phyloP scores from a whole-genome alignment of 2,888 invertebrate genomes.

The Pemphredon lugubris region DNA sequence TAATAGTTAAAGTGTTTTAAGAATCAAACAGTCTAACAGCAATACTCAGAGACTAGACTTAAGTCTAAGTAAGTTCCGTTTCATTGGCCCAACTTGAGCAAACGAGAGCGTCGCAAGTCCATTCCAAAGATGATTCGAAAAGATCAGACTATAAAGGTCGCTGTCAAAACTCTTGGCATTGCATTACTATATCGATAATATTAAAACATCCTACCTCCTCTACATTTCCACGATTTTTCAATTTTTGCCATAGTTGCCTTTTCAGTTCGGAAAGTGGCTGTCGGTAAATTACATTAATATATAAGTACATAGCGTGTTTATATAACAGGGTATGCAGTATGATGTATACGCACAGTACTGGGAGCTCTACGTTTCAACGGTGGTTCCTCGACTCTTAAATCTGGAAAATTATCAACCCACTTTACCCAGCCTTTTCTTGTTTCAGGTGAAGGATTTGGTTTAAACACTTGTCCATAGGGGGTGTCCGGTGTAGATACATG shows the following conservation, averaged over 20 bases:
- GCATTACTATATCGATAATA: too few species aligned
- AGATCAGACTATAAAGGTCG: too few species aligned
- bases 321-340: background rate
- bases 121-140: too few species aligned
- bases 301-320: slow-evolving; percentile 1
- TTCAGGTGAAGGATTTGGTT: slow-evolving; percentile 82
- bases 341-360: slow-evolving; percentile 78
- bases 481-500: slow-evolving; percentile 83
- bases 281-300: background rate
- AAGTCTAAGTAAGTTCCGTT: too few species aligned
- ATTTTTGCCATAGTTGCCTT: slow-evolving; percentile 78
- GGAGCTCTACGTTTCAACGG: slow-evolving; percentile 70
- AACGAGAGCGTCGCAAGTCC: too few species aligned
- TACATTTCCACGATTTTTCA: slow-evolving; percentile 63
- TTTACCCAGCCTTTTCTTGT: slow-evolving; percentile 82
- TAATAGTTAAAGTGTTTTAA: slow-evolving; percentile 4
- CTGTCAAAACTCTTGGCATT: too few species aligned
- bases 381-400: slow-evolving; percentile 76
- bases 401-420: slow-evolving; percentile 82
- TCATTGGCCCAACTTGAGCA: too few species aligned
- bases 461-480: slow-evolving; percentile 82
- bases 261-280: slow-evolving; percentile 79
- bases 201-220: slow-evolving; percentile 66
- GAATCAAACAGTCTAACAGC: background rate
- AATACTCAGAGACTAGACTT: background rate